Base-by-base conservation (phyloP, 2,888 invertebrate genomes). In the Trichogramma evanescens region DNA sequence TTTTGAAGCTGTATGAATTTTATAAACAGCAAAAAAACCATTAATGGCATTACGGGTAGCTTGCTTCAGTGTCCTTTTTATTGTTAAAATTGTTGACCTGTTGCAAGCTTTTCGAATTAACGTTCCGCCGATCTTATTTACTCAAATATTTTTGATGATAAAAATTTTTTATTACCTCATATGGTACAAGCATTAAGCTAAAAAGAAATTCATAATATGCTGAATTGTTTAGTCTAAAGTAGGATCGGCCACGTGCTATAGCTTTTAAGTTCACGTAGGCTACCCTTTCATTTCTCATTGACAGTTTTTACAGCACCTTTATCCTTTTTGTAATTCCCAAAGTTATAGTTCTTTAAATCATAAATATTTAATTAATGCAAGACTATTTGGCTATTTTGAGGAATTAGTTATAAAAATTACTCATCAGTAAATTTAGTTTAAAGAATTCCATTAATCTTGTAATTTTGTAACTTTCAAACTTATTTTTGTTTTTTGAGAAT, bases 191-290 rank as follows among this genome's bases (percentile, higher is more conserved):
- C 26, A 26, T 26, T 26, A 2, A 26, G 26, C 26, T 26, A 26
- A 26, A 26, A 26, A 26, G 26, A 26, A 26, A 26, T 26, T 26
- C 26, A 26, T 26, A 26, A 26, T 26, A 26, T 26, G 26, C 26
- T 26, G 26, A 26, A 26, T 26, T 53, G 40, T 9, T n/a, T 41
- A 56, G 10, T 5, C n/a, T 46, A 45, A 59, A 64, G 65, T 72
- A 72, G 71, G 71, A 68, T 68, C 69, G 64, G 70, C 71, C 68
- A 69, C 68, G 75, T 73, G 75, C 72, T 72, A 69, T 70, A 69
- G 66, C 61, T 66, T 59, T 66, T 70, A 69, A 68, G 68, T 69
- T 70, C 69, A 61, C 64, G 58, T 64, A 58, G 51, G 56, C 58
- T 71, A 67, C 56, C 63, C 65, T 64, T 65, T 67, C 65, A 64